Evolutionary conservation across 2,888 invertebrate genomes (phyloP).

Genomic region (Steinernema hermaphroditum): DNA sequence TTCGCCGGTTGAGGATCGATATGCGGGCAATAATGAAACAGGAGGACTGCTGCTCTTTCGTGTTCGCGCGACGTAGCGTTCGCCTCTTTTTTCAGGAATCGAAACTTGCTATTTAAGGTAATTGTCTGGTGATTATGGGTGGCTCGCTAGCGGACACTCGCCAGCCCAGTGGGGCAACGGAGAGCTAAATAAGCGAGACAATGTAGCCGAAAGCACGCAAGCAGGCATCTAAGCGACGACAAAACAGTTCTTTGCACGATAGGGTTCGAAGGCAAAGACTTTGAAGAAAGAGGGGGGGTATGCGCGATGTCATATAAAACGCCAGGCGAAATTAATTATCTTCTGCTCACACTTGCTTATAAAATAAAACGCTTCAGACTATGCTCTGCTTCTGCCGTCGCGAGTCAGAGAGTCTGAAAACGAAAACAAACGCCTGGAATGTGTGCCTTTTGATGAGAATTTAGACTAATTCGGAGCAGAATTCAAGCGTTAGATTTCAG

Average conservation of each 20-base stretch:
- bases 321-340: conserved; percentile 24
- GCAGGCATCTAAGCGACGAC: background rate
- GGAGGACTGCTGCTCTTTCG: conserved; percentile 25
- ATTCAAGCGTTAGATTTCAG: no score
- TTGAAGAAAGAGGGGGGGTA: background rate
- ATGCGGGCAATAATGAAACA: conserved; percentile 21
- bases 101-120: conserved; percentile 27
- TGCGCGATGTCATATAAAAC: conserved; percentile 3
- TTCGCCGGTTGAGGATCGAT: conserved; percentile 24
- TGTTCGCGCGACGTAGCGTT: background rate
- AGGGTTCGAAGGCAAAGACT: background rate
- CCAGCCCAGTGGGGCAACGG: background rate
- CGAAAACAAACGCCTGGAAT: background rate
- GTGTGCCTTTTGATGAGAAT: background rate
- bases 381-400: conserved; percentile 5
- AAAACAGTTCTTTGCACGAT: background rate
- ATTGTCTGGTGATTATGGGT: conserved; percentile 29
- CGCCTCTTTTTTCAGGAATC: conserved; percentile 20
- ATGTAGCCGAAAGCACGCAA: background rate
- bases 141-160: background rate
- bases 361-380: conserved; percentile 7
- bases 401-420: background rate
- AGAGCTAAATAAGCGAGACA: background rate
- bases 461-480: no score
- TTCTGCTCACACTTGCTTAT: conserved; percentile 21